Evolutionary conservation across 2,888 invertebrate species (phyloP).

Genomic region (Cabera pusaria): DNA sequence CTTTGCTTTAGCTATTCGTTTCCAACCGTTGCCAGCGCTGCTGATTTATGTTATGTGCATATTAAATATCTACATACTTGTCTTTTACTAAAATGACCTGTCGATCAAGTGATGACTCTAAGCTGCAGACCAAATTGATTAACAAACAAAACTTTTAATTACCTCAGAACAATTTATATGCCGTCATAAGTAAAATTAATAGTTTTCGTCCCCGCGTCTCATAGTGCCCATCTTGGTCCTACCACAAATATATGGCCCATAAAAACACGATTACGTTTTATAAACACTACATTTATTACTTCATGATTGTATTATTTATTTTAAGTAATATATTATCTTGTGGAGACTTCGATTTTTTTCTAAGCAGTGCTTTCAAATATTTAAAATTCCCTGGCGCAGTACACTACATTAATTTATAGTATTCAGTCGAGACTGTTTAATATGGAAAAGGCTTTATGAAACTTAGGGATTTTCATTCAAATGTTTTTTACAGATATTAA

Average conservation of each 20-base stretch:
- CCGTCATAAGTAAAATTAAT: constrained; percentile 68
- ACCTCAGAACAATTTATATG: constrained; percentile 39
- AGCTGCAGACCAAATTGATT: constrained; percentile 35
- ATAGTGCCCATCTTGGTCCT: constrained; percentile 21
- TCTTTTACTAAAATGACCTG: too few species aligned
- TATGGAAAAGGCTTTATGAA: constrained; percentile 48
- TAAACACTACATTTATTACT: constrained; percentile 82
- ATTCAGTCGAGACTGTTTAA: constrained; percentile 46
- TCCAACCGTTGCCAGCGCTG: too few species aligned
- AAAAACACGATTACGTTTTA: constrained; percentile 79
- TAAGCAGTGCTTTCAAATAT: constrained; percentile 80
- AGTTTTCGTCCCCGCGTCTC: constrained; percentile 33
- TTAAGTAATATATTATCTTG: constrained; percentile 80
- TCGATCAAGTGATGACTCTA: constrained; percentile 1
- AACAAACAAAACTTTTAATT: constrained; percentile 48
- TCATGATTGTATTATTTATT: constrained; percentile 83
- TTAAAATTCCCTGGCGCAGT: constrained; percentile 79
- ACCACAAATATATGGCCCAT: constrained; percentile 73
- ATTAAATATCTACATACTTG: too few species aligned
- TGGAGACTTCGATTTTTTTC: constrained; percentile 76
- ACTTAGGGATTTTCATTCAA: too few species aligned
- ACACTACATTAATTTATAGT: constrained; percentile 81
- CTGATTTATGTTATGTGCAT: too few species aligned
- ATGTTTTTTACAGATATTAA: too few species aligned
- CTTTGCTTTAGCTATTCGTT: too few species aligned